Evolutionary conservation across 2,113 vertebrate genomes (phyloP), one percentile per base, ranked within the genome.

Genomic region (Pseudorectes ferrugineus): DNA sequence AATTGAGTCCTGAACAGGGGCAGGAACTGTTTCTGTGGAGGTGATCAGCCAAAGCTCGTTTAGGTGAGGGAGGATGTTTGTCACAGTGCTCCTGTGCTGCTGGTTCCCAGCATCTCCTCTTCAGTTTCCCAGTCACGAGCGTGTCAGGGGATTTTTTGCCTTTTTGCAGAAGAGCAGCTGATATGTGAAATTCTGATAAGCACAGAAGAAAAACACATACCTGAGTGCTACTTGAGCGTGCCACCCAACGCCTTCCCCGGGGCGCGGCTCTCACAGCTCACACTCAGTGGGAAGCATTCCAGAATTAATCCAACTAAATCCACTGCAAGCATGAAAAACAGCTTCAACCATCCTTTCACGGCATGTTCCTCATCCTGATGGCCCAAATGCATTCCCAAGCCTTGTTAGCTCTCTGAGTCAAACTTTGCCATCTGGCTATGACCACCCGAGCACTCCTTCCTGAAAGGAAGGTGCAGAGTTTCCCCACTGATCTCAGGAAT

Each of bases 141-240:
- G 0, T 26, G 12, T 52, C 59, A 51, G 23, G 36, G 12, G 1
- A 9, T 17, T 94, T 88, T 85, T 73, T 70, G 55, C 54, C 42
- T 48, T 63, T 48, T 19, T 46, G n/a, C 68, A 61, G 85, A 74
- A 52, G 59, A 74, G 40, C 78, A 77, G 55, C 78, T 88, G 81
- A 92, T 84, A 48, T 84, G 68, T 88, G 92, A 88, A 94, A 71
- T n/a, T 36, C 55, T 74, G 74, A 70, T 90, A 93, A 96, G 59
- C 8, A 0, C 18, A 45, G 61, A 80, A 93, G 75, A 23, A 80
- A 92, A 95, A 83, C 87, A 95, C 93, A 95, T 96, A 95, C 82
- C 79, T 92, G 57, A 21, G 51, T 49, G 52, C 67, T 65, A 45
- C 65, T 61, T 88, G 57, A 75, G 85, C 52, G 0, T 93, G 63